Conservation (phyloP, 2,113 vertebrate species). For the Megaleporinus macrocephalus region DNA sequence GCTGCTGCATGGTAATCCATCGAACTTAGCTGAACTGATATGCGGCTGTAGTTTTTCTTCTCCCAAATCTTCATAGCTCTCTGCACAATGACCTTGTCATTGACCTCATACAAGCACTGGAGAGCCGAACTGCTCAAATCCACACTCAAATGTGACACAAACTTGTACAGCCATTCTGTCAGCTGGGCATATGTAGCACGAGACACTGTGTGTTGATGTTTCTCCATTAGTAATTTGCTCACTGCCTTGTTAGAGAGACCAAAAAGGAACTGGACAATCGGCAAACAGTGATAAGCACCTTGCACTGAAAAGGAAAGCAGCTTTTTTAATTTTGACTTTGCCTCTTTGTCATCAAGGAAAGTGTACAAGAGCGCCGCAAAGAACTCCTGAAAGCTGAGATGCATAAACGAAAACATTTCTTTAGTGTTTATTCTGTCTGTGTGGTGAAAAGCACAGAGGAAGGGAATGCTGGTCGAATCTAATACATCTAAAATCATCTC, state of each 20-base stretch:
- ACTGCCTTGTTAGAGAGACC: slow-evolving; percentile 42
- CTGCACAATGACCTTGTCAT: not conserved
- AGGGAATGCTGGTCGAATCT: not conserved
- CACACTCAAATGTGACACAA: not conserved
- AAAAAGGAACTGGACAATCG: slow-evolving; percentile 32
- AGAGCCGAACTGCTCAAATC: not conserved
- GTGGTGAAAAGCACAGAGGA: slow-evolving; percentile 37
- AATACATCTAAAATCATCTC: not conserved
- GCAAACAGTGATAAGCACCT: not conserved
- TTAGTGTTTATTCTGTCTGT: not conserved
- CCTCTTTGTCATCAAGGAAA: not conserved
- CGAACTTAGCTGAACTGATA: not conserved
- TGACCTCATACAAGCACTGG: slow-evolving; percentile 30
- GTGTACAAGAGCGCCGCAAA: slow-evolving; percentile 57
- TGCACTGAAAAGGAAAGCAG: slow-evolving; percentile 8
- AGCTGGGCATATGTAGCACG: not conserved
- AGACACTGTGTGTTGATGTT: not conserved
- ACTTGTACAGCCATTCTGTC: slow-evolving; percentile 14
- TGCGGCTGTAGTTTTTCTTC: too few relatives aligned
- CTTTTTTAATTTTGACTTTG: not conserved
- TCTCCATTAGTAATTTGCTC: not conserved
- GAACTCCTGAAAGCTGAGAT: slow-evolving; percentile 64
- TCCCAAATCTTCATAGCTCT: slow-evolving; percentile 25
- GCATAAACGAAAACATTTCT: slow-evolving; percentile 57
- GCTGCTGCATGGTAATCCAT: slow-evolving; percentile 15